Evolutionary conservation across 2,113 vertebrate genomes (phyloP).

Genomic region (Anseranas semipalmata): DNA sequence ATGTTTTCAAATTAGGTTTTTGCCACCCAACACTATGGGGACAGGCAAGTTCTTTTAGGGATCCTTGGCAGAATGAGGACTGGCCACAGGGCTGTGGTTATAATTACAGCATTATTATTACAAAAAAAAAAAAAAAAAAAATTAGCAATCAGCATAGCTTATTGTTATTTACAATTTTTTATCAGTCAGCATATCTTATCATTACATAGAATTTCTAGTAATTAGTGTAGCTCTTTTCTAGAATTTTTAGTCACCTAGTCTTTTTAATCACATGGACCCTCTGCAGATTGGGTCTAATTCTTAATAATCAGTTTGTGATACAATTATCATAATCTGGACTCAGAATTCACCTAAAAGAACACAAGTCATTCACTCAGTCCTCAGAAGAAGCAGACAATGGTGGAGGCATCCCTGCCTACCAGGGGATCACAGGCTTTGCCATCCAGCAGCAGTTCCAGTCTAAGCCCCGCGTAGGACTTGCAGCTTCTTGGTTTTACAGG

Average conservation of each 20-base stretch:
- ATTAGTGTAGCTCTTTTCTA: not conserved
- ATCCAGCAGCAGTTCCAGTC: no score
- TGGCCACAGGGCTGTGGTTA: no score
- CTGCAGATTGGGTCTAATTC: not conserved
- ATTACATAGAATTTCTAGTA: not conserved
- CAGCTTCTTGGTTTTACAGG: no score
- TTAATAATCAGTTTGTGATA: not conserved
- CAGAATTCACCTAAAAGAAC: not conserved
- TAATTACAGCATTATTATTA: no score
- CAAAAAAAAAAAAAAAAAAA: no score
- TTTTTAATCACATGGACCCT: not conserved
- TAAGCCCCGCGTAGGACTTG: no score
- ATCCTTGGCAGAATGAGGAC: not conserved
- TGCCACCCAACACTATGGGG: rapidly evolving
- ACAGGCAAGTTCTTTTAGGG: not conserved
- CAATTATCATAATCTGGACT: not conserved
- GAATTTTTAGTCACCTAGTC: not conserved
- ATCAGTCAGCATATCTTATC: not conserved
- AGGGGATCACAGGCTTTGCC: no score
- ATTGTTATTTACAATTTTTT: not conserved
- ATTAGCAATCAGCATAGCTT: not conserved
- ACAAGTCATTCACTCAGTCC: not conserved
- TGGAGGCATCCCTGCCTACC: no score
- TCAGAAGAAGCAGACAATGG: not conserved
- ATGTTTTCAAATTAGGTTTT: not conserved